Evolutionary conservation across 2,797 vertebrate genomes (phyloP).

Genomic region (Micrastur ruficollis): DNA sequence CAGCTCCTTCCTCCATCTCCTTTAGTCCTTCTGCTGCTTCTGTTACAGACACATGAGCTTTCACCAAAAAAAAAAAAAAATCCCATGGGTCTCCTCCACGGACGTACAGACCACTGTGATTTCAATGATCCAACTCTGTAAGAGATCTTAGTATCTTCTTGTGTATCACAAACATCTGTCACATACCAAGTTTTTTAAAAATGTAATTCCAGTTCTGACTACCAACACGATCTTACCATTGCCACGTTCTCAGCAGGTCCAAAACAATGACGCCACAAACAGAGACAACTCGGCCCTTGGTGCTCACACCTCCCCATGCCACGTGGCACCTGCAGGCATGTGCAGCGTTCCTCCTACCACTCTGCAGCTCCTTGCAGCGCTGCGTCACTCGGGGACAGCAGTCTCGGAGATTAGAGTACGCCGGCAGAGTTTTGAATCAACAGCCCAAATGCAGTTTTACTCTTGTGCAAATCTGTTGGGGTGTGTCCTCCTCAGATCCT

Average conservation of each 20-base stretch:
- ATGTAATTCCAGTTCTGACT: neutral
- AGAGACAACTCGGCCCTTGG: neutral
- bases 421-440: neutral
- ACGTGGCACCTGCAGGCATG: accelerated
- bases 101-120: neutral
- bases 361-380: neutral
- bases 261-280: neutral
- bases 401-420: neutral
- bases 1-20: neutral
- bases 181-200: neutral
- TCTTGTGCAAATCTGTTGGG: neutral
- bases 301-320: neutral
- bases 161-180: neutral
- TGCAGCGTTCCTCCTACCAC: neutral
- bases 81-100: neutral
- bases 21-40: neutral
- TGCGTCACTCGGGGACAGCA: neutral
- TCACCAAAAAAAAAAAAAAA: neutral
- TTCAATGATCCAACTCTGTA: neutral
- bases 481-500: neutral
- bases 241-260: neutral
- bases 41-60: neutral
- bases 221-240: neutral
- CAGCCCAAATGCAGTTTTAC: neutral
- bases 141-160: neutral